Conservation (phyloP, 2,888 invertebrate species). For the Noctua fimbriata region DNA sequence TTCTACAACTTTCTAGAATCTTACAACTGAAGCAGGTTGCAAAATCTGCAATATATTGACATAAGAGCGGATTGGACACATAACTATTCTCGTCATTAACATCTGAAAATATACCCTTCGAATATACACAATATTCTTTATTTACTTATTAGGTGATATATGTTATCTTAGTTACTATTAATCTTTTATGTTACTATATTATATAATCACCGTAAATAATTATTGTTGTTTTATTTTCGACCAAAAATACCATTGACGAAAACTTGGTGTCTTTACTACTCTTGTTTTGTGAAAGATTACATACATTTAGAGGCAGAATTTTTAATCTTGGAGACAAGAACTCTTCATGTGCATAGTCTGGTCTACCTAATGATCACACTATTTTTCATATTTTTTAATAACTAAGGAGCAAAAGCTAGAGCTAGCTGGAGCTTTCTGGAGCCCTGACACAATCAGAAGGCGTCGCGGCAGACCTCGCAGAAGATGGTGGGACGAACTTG, state of each 20-base stretch:
- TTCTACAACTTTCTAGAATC: background rate
- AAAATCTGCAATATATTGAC: constrained; percentile 15
- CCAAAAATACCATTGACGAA: background rate
- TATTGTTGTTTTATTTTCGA: constrained; percentile 58
- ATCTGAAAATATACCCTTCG: constrained; percentile 50
- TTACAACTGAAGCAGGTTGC: constrained; percentile 3
- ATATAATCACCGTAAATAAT: constrained; percentile 65
- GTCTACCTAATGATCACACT: background rate
- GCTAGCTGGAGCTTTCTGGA: no score
- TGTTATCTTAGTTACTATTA: constrained; percentile 69
- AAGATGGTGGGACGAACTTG: no score
- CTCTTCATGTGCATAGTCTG: background rate
- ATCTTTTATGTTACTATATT: constrained; percentile 67
- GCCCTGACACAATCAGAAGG: no score
- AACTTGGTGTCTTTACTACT: background rate
- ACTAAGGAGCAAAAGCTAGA: background rate
- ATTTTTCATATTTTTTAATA: no score
- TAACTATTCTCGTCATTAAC: constrained; percentile 43
- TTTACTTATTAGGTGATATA: constrained; percentile 62
- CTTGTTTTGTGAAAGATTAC: background rate
- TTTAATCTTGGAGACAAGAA: background rate
- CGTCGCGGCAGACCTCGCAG: no score
- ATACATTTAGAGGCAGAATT: background rate
- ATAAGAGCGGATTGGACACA: constrained; percentile 40
- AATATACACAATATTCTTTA: constrained; percentile 61